Evolutionary conservation across 2,888 invertebrate species (phyloP), one percentile per base, ranked within the genome.

Genomic region (Phrixothrix hirtus): DNA sequence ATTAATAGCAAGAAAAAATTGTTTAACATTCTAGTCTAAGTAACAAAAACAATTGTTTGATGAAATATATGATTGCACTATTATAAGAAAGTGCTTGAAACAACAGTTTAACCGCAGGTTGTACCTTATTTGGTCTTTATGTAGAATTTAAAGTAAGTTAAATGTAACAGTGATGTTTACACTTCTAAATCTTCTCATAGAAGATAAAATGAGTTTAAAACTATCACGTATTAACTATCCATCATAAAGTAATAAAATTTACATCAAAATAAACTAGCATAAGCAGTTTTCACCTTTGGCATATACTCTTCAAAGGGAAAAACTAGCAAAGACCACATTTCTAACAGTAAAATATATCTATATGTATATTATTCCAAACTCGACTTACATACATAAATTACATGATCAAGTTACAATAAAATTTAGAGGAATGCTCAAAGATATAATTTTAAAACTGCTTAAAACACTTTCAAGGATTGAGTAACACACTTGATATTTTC

Each of bases 261-360:
- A 45, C 36, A 37, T 36, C 10, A 31, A 39, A 34, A 32, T 45
- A 52, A 34, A 21, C 27, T 27, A 47, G 38, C 38, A 26, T 41
- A 46, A 32, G 49, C 42, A 27, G 31, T 46, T 45, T 52, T 39
- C 35, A 36, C 51, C 39, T 30, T 36, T 29, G 32, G 12, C 7
- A 32, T 12, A 25, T 39, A 45, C 17, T 17, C 41, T 35, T 34
- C 29, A 39, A 45, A 45, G 45, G 45, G 37, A 29, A 52, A 45
- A 46, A 39, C 41, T 46, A 52, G 51, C 51, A 52, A 21, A 26
- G 15, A 44, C 13, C 36, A 38, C 39, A 46, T 39, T 29, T 29
- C 51, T 52, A 52, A 52, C 51, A 52, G 51, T 52, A 52, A 52
- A 45, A 52, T 52, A 52, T 43, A 50, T n/a, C n/a, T 49, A 36